Conservation (phyloP, 2,113 vertebrate species). For the Anolis carolinensis region DNA sequence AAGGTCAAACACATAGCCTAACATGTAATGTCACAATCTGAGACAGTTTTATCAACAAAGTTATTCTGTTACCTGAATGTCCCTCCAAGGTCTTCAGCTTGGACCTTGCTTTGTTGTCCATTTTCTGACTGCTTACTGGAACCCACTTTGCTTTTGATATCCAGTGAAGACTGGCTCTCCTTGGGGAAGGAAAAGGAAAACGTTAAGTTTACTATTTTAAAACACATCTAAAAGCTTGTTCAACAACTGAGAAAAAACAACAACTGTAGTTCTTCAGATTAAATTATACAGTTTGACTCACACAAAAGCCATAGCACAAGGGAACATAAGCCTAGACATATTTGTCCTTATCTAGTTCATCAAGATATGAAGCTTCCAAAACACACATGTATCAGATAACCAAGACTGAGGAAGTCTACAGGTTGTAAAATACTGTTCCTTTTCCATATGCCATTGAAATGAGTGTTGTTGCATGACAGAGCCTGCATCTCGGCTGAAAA, state of each 20-base stretch:
- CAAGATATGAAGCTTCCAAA: slow-evolving; percentile 31
- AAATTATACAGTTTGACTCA: slow-evolving; percentile 10
- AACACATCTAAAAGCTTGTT: neutral
- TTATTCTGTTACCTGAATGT: slow-evolving; percentile 84
- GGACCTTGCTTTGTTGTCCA: slow-evolving; percentile 88
- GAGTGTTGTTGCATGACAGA: neutral
- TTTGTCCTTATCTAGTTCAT: neutral
- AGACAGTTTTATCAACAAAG: neutral
- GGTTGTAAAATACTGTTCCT: neutral
- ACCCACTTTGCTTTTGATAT: slow-evolving; percentile 88
- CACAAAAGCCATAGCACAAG: slow-evolving; percentile 57
- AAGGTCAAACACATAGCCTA: neutral
- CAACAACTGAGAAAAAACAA: accelerated
- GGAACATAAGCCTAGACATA: slow-evolving; percentile 28
- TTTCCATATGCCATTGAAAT: slow-evolving; percentile 3
- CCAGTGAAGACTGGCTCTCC: slow-evolving; percentile 90
- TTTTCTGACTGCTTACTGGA: slow-evolving; percentile 88
- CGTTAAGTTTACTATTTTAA: neutral
- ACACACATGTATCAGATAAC: slow-evolving; percentile 40
- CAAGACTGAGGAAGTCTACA: slow-evolving; percentile 47
- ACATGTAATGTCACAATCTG: neutral
- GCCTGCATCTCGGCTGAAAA: too few relatives aligned
- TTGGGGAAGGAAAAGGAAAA: slow-evolving; percentile 67
- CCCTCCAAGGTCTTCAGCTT: slow-evolving; percentile 87
- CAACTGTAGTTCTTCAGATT: slow-evolving; percentile 17